Conservation (phyloP, 2,888 invertebrate species). For the Idaea straminata region DNA sequence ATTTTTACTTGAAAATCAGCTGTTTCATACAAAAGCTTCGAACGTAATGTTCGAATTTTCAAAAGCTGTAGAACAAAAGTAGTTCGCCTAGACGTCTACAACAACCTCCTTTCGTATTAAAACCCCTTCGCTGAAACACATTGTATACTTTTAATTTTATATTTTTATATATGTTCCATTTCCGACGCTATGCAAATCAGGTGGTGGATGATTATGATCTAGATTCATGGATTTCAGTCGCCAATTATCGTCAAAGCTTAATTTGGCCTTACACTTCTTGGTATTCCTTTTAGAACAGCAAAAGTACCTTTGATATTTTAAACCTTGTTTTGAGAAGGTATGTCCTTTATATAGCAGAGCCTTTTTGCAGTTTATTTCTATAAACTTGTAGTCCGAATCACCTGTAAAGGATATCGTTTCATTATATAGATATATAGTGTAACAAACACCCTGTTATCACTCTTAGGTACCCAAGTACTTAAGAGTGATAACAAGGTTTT, state of each 20-base stretch:
- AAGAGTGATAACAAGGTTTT: too few relatives aligned
- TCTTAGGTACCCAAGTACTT: neutral
- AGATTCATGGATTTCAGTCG: neutral
- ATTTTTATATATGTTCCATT: neutral
- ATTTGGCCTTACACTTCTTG: neutral
- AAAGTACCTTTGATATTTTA: neutral
- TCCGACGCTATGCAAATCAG: neutral
- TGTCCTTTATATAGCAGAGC: neutral
- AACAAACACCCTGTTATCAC: neutral
- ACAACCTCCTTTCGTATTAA: too few relatives aligned
- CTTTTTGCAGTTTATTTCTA: neutral
- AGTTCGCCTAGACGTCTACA: too few relatives aligned
- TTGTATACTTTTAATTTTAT: neutral
- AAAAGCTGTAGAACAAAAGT: too few relatives aligned
- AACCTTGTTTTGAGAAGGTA: neutral
- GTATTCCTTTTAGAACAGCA: neutral
- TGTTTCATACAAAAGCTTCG: too few relatives aligned
- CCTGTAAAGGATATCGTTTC: neutral
- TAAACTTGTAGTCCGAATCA: neutral
- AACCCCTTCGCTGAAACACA: too few relatives aligned
- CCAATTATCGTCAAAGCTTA: neutral
- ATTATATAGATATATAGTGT: neutral
- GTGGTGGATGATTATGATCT: neutral
- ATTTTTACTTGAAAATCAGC: too few relatives aligned
- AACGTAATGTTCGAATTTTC: too few relatives aligned